Percentiles rank a stretch among this genome's conserved stretches.
phyloP scores from a whole-genome alignment of 92 coral and sea anemone species.

The Actinernus sp. region DNA sequence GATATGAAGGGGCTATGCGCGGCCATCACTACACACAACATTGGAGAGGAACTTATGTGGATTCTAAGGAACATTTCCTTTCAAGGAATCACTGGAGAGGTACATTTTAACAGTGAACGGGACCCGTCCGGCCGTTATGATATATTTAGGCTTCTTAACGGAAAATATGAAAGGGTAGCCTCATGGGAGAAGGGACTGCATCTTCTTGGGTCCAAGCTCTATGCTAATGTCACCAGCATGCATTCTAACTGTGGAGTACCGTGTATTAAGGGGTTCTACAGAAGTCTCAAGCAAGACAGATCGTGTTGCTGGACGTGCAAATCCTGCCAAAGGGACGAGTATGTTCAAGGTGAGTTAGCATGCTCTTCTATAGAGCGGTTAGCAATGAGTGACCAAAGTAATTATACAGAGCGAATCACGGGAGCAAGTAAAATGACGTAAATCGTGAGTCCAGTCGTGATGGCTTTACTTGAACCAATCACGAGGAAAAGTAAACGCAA shows the following conservation, averaged over 20 bases:
- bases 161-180: slow-evolving; percentile 52
- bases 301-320: slow-evolving; percentile 89
- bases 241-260: slow-evolving; percentile 72
- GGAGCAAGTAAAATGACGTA: too few species aligned
- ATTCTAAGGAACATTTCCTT: slow-evolving; percentile 64
- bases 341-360: slow-evolving; percentile 70
- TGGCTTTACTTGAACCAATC: too few species aligned
- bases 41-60: slow-evolving; percentile 54
- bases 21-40: slow-evolving; percentile 33
- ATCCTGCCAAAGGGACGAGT: slow-evolving; percentile 62
- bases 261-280: slow-evolving; percentile 64
- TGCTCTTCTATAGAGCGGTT: too few species aligned
- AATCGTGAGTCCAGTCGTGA: too few species aligned
- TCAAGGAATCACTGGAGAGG: slow-evolving; percentile 65
- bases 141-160: slow-evolving; percentile 69
- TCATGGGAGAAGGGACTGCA: slow-evolving; percentile 53
- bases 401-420: too few species aligned
- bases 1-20: slow-evolving; percentile 68
- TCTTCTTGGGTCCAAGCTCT: neutral
- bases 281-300: slow-evolving; percentile 38
- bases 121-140: slow-evolving; percentile 85
- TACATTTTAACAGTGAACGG: slow-evolving; percentile 78
- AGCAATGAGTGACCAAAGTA: too few species aligned
- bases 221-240: neutral
- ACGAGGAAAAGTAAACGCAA: too few species aligned